phyloP scores from a whole-genome alignment of 2,888 invertebrate species.

The Furcula furcula region DNA sequence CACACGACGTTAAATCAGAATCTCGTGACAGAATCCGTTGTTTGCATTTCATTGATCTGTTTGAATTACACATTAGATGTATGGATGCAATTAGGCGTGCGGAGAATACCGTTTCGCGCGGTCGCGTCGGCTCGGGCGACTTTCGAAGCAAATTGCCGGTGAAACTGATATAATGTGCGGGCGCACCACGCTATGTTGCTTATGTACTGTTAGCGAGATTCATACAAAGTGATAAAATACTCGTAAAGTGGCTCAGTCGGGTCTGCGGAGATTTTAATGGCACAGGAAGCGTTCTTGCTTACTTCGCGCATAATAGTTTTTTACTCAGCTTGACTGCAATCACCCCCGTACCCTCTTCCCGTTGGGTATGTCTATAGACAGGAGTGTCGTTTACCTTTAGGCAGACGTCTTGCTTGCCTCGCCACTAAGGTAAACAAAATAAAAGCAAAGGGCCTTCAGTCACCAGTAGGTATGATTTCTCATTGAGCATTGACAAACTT shows the following conservation, averaged over 20 bases:
- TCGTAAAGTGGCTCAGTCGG: neutral
- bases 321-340: too few species aligned
- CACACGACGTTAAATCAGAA: conserved; percentile 29
- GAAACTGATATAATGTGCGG: conserved; percentile 63
- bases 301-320: too few species aligned
- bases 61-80: conserved; percentile 58
- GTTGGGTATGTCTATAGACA: too few species aligned
- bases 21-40: conserved; percentile 51
- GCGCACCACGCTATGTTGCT: conserved; percentile 47
- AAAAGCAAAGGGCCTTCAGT: too few species aligned
- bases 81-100: conserved; percentile 62
- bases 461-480: too few species aligned
- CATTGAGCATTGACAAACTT: too few species aligned
- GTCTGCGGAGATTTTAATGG: too few species aligned
- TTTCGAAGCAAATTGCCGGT: conserved; percentile 70
- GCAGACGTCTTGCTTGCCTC: too few species aligned
- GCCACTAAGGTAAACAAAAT: too few species aligned
- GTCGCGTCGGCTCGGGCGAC: conserved; percentile 50
- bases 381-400: too few species aligned
- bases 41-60: conserved; percentile 53
- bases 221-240: neutral
- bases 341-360: too few species aligned
- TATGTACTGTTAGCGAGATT: conserved; percentile 14
- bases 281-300: too few species aligned
- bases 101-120: conserved; percentile 66